Conservation (phyloP, 2,797 vertebrate genomes). For the Gallinago nigripennis region DNA sequence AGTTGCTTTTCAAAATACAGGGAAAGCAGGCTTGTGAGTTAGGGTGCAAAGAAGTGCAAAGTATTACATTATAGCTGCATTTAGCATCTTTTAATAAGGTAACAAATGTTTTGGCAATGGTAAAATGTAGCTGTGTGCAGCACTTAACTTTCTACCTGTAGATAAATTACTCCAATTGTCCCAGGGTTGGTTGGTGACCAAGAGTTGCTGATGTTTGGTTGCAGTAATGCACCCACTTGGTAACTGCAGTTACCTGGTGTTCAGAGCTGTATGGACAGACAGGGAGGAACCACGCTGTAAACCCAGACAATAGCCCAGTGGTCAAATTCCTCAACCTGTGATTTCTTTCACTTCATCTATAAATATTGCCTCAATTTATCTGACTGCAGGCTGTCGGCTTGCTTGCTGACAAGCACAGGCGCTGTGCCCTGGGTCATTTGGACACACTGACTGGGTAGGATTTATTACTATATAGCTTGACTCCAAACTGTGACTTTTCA, state of each 20-base stretch:
- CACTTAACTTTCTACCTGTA: background rate
- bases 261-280: background rate
- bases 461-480: background rate
- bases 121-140: background rate
- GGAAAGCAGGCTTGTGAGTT: background rate
- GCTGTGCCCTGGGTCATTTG: background rate
- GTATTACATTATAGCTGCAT: background rate
- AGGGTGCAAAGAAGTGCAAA: background rate
- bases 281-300: background rate
- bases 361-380: background rate
- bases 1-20: background rate
- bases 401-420: background rate
- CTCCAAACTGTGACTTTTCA: background rate
- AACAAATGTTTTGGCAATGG: background rate
- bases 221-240: background rate
- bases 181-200: background rate
- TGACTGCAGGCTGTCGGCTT: background rate
- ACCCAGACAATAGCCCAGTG: background rate
- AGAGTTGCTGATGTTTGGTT: background rate
- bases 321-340: background rate
- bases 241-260: background rate
- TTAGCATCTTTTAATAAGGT: background rate
- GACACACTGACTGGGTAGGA: background rate
- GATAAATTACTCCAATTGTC: background rate
- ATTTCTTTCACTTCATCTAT: background rate